Conservation (phyloP, 2,888 invertebrate genomes). For the Frankliniella intonsa region DNA sequence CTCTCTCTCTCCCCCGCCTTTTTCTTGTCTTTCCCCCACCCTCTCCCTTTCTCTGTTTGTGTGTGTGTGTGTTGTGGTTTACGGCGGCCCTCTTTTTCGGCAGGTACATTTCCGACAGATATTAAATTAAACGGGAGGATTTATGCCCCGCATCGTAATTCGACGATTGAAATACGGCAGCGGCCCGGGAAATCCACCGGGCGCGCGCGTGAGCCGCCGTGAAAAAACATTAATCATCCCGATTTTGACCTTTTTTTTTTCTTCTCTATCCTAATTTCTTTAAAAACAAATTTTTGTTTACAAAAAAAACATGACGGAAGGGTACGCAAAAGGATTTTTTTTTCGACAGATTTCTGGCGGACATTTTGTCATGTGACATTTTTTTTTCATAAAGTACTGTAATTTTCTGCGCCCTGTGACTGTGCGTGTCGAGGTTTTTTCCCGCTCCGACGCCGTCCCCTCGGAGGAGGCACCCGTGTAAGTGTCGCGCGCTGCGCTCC, state of each 20-base stretch:
- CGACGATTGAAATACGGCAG: background rate
- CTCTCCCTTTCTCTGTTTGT: too few relatives aligned
- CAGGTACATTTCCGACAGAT: constrained; percentile 26
- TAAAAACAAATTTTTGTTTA: background rate
- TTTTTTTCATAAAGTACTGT: too few relatives aligned
- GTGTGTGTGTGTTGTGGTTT: background rate
- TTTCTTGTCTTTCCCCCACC: constrained; percentile 14
- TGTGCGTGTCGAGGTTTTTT: too few relatives aligned
- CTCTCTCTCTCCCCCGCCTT: constrained; percentile 5
- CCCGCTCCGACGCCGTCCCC: too few relatives aligned
- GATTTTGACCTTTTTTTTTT: background rate
- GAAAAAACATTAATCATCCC: background rate
- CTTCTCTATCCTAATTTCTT: too few relatives aligned
- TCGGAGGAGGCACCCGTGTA: too few relatives aligned
- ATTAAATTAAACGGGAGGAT: constrained; percentile 18
- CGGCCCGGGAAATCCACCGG: background rate
- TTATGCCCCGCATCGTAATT: constrained; percentile 9
- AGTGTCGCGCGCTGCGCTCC: too few relatives aligned
- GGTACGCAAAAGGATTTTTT: background rate
- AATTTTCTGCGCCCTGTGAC: too few relatives aligned
- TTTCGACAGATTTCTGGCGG: too few relatives aligned
- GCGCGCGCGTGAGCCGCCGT: background rate
- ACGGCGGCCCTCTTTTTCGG: constrained; percentile 18
- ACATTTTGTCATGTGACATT: too few relatives aligned
- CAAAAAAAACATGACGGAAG: background rate